These are phyloP conservation scores for Drosophila suzukii DNA, from an alignment of 1,140 invertebrate species.

Conservation along the genomic window DNA sequence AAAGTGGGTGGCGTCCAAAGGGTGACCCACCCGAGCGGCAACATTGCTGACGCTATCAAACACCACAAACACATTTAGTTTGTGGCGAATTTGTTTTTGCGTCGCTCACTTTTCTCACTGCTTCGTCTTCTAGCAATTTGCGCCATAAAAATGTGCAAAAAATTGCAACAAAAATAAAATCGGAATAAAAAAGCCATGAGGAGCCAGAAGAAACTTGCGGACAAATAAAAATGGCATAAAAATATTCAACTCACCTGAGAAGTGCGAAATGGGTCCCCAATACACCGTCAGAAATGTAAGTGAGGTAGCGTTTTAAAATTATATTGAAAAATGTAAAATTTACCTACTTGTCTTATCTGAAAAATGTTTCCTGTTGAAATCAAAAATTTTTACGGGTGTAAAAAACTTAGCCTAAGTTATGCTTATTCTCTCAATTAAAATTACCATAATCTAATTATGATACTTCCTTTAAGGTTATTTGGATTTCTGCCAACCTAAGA, in stretches of 20 bases:
- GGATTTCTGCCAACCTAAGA: too few species aligned
- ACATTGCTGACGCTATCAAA: slow-evolving; percentile 59
- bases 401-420: neutral
- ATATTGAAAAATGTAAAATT: too few species aligned
- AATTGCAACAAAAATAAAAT: slow-evolving; percentile 19
- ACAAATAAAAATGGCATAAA: slow-evolving; percentile 48
- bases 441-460: too few species aligned
- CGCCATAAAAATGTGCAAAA: slow-evolving; percentile 57
- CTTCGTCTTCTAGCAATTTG: slow-evolving; percentile 11
- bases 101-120: slow-evolving; percentile 14
- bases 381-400: too few species aligned
- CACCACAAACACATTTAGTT: slow-evolving; percentile 74
- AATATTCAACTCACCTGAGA: slow-evolving; percentile 56
- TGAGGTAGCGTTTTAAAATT: too few species aligned
- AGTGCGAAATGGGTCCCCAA: neutral
- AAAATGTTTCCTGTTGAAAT: neutral
- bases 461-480: too few species aligned
- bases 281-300: neutral
- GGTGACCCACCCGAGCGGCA: slow-evolving; percentile 12
- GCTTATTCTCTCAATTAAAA: neutral
- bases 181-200: slow-evolving; percentile 14
- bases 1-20: neutral
- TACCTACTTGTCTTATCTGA: too few species aligned
- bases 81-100: slow-evolving; percentile 70
- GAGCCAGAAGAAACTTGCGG: slow-evolving; percentile 16